These are phyloP conservation scores for Protodeltote pygarga DNA, from an alignment of 2,888 invertebrate species.

Conservation along the genomic window DNA sequence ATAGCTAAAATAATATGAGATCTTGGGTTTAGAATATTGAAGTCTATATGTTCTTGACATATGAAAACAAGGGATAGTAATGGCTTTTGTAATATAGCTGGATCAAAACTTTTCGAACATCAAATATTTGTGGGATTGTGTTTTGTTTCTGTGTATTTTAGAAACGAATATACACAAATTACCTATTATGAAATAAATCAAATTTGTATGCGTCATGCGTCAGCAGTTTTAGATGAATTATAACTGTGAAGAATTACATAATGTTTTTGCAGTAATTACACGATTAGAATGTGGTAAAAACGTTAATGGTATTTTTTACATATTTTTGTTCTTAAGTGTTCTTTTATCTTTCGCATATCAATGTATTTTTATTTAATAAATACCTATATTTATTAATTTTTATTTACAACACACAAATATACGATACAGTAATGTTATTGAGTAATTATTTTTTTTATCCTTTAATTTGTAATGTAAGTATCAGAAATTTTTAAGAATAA, in stretches of 20 bases:
- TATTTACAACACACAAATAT: too few relatives aligned
- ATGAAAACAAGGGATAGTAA: conserved; percentile 38
- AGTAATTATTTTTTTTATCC: too few relatives aligned
- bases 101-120: conserved; percentile 49
- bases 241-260: background rate
- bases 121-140: conserved; percentile 31
- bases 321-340: too few relatives aligned
- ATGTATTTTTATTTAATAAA: too few relatives aligned
- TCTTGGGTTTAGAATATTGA: conserved; percentile 6
- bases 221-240: conserved; percentile 17
- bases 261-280: too few relatives aligned
- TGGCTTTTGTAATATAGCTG: conserved; percentile 41
- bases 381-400: too few relatives aligned
- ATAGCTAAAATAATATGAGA: conserved; percentile 1
- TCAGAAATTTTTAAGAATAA: too few relatives aligned
- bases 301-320: too few relatives aligned
- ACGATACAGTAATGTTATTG: too few relatives aligned
- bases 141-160: conserved; percentile 19
- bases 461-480: too few relatives aligned
- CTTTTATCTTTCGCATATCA: too few relatives aligned
- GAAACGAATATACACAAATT: conserved; percentile 19
- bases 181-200: conserved; percentile 26
- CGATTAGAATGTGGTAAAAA: too few relatives aligned
- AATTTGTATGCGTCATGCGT: conserved; percentile 24
- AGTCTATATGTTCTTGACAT: conserved; percentile 35